Conservation (phyloP, 2,888 invertebrate genomes). For the Drosophila meridiana region DNA sequence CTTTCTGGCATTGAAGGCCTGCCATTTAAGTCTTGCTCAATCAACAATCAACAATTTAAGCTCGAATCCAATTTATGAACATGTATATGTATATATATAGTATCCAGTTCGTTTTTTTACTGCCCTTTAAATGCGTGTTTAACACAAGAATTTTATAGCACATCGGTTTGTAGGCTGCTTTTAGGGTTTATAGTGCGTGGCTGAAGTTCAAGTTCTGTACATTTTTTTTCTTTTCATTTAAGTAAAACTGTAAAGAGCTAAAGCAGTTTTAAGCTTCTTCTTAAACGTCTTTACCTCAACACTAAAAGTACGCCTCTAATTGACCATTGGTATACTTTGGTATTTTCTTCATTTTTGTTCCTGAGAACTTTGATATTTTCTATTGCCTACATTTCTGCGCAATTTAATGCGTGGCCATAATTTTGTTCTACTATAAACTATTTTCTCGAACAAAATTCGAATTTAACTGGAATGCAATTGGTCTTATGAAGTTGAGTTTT, state of each 20-base stretch:
- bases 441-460: not conserved
- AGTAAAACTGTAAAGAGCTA: not conserved
- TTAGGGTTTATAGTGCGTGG: not conserved
- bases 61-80: not conserved
- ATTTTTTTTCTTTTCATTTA: no score
- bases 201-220: not conserved
- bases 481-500: not conserved
- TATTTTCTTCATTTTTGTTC: not conserved
- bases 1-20: constrained; percentile 16
- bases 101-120: not conserved
- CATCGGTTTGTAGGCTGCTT: not conserved
- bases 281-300: no score
- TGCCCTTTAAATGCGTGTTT: not conserved
- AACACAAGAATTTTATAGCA: not conserved
- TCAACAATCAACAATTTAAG: constrained; percentile 20
- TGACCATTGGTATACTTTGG: rapidly evolving
- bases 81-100: not conserved
- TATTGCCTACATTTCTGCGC: not conserved
- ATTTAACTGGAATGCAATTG: not conserved
- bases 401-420: not conserved
- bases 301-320: no score
- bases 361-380: not conserved
- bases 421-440: not conserved
- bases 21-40: constrained; percentile 29
- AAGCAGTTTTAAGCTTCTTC: not conserved